These are phyloP conservation scores for Arbacia lixula DNA, from an alignment of 53 echinoderm and acorn worm species.

Conservation along the genomic window DNA sequence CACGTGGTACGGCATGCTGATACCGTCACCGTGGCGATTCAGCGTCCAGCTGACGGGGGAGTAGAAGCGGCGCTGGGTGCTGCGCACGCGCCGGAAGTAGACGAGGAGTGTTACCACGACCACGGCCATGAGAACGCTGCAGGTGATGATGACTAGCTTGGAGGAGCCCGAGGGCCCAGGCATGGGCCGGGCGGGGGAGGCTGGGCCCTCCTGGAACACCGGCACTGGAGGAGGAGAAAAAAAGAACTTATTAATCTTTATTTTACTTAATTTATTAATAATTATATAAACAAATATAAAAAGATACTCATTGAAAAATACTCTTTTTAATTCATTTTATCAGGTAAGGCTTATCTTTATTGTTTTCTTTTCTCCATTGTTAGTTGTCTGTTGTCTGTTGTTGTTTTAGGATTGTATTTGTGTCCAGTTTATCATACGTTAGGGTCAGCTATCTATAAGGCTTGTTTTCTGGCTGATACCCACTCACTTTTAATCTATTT, in stretches of 20 bases:
- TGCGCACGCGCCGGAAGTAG: slow-evolving; percentile 72
- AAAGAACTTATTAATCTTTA: neutral
- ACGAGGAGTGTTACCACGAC: slow-evolving; percentile 73
- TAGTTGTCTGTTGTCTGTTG: too few relatives aligned
- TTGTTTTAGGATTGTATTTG: too few relatives aligned
- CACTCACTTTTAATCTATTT: too few relatives aligned
- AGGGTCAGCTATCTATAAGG: too few relatives aligned
- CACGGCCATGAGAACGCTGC: slow-evolving; percentile 73
- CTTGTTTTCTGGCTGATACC: too few relatives aligned
- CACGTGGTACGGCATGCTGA: slow-evolving; percentile 73
- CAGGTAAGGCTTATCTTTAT: too few relatives aligned
- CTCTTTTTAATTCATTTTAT: too few relatives aligned
- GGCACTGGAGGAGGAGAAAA: slow-evolving; percentile 9
- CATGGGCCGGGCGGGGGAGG: slow-evolving; percentile 44
- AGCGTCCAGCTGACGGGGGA: slow-evolving; percentile 33
- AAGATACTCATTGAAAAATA: too few relatives aligned
- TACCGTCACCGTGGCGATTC: slow-evolving; percentile 49
- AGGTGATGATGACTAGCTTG: slow-evolving; percentile 72
- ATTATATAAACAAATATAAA: too few relatives aligned
- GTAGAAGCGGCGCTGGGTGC: slow-evolving; percentile 72
- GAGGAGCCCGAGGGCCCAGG: slow-evolving; percentile 44
- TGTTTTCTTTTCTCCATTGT: too few relatives aligned
- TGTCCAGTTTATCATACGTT: too few relatives aligned
- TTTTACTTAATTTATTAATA: neutral
- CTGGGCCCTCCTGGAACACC: slow-evolving; percentile 11